phyloP scores from a whole-genome alignment of 2,797 vertebrate species.

The Urocyon cinereoargenteus region DNA sequence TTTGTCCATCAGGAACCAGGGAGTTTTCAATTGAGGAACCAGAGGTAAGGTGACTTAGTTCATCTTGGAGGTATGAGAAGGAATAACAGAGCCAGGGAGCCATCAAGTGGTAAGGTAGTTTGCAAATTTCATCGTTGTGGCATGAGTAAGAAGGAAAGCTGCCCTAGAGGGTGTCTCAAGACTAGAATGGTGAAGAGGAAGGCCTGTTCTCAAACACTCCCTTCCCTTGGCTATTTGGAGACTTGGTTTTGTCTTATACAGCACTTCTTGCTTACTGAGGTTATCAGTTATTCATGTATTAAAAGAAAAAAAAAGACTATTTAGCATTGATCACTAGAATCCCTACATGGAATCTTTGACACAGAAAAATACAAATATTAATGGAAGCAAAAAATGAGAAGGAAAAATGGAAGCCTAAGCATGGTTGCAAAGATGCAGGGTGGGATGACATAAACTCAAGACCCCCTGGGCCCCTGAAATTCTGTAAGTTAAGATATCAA shows the following conservation, averaged over 20 bases:
- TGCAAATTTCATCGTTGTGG: background rate
- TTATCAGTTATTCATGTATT: background rate
- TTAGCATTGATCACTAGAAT: background rate
- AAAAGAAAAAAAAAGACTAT: background rate
- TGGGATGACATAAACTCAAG: background rate
- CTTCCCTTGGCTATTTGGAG: background rate
- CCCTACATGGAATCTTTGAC: background rate
- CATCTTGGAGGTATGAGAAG: background rate
- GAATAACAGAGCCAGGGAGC: background rate
- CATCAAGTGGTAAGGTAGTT: background rate
- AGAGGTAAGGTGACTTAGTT: background rate
- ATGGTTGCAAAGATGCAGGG: background rate
- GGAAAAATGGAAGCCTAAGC: background rate
- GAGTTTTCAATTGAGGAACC: background rate
- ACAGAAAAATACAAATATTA: background rate
- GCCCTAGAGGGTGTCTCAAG: background rate
- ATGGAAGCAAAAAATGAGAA: background rate
- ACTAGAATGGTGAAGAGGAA: background rate
- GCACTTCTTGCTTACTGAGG: background rate
- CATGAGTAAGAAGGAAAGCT: background rate
- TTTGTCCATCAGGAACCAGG: background rate
- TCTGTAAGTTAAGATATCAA: background rate
- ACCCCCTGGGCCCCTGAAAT: fast-evolving
- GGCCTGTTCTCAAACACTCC: background rate
- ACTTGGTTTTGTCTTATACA: background rate